Conservation (phyloP, 1,140 invertebrate genomes). For the Cepaea nemoralis region DNA sequence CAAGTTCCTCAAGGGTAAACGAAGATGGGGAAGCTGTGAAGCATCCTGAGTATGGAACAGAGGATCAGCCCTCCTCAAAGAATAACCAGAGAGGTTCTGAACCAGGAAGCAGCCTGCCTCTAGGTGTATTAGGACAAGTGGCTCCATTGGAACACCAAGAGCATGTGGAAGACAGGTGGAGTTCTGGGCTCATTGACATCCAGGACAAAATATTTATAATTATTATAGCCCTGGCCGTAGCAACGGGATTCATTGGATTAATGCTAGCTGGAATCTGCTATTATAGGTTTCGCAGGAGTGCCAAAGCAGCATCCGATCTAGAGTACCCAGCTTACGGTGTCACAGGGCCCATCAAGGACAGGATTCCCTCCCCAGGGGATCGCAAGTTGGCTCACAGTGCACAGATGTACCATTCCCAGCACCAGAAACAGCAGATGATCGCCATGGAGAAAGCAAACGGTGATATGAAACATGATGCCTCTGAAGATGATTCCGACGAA, state of each 20-base stretch:
- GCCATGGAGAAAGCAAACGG: constrained; percentile 75
- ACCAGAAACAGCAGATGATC: constrained; percentile 96
- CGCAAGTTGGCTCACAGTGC: constrained; percentile 94
- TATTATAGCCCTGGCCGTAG: not conserved
- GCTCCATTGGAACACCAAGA: not conserved
- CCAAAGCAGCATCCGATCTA: constrained; percentile 91
- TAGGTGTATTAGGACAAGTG: not conserved
- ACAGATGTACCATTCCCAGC: constrained; percentile 99
- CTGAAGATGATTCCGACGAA: constrained; percentile 92
- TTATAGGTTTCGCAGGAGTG: constrained; percentile 84
- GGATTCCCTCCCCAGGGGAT: constrained; percentile 80
- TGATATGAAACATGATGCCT: constrained; percentile 76
- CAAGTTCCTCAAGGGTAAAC: no score
- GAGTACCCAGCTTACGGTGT: constrained; percentile 97
- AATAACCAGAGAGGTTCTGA: not conserved
- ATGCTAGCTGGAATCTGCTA: not conserved
- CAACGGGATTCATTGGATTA: not conserved
- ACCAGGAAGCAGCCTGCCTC: not conserved
- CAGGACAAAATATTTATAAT: not conserved
- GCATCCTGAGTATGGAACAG: no score
- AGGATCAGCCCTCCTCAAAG: no score
- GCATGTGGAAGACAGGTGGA: not conserved
- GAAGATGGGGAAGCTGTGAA: no score
- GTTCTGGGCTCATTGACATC: not conserved
- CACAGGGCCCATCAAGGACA: constrained; percentile 89